Evolutionary conservation across 2,113 vertebrate genomes (phyloP).

Genomic region (Cephalophus harveyi): DNA sequence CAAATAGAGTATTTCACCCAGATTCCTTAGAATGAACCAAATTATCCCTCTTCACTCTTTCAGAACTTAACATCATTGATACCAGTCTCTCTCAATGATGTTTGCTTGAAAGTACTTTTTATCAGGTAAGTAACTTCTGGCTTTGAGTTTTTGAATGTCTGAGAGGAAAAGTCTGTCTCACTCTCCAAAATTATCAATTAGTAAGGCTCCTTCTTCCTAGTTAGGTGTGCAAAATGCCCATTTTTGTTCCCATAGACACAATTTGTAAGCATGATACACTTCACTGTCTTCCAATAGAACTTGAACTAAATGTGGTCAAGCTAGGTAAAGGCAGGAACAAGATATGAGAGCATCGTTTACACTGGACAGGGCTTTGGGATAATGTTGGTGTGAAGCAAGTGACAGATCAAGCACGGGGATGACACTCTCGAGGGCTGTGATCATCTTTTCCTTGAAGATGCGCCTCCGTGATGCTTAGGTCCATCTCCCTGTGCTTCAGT

Average conservation of each 20-base stretch:
- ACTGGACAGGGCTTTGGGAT: not conserved
- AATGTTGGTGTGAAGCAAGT: not conserved
- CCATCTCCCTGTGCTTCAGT: not conserved
- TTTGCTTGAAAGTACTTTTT: not conserved
- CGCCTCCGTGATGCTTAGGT: not conserved
- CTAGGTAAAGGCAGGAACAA: not conserved
- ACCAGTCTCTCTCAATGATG: not conserved
- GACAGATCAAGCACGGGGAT: not conserved
- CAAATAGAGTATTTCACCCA: not conserved
- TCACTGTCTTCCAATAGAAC: not conserved
- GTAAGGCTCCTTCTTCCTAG: not conserved
- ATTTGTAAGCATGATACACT: not conserved
- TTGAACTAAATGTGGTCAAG: not conserved
- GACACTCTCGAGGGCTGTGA: not conserved
- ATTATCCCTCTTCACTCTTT: not conserved
- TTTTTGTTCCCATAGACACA: not conserved
- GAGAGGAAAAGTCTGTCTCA: not conserved
- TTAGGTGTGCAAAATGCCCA: not conserved
- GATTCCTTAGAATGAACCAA: not conserved
- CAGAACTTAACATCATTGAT: not conserved
- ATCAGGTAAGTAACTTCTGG: not conserved
- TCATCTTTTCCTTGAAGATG: not conserved
- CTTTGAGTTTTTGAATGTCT: not conserved
- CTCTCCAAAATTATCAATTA: not conserved
- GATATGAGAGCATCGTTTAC: not conserved